Conservation (phyloP, 2,888 invertebrate species). For the Sarcophaga rosellei region DNA sequence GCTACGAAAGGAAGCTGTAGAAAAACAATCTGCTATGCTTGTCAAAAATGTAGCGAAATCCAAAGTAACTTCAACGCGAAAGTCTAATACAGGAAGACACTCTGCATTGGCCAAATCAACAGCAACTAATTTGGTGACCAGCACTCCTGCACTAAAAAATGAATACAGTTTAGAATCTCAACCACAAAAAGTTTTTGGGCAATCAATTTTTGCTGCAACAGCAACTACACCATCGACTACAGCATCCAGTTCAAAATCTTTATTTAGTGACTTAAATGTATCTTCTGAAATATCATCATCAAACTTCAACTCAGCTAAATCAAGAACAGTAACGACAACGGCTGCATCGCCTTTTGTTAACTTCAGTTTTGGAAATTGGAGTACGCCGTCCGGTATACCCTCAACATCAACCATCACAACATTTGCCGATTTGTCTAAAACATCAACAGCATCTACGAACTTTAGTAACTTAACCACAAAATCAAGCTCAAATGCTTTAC, state of each 20-base stretch:
- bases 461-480: slow-evolving; percentile 62
- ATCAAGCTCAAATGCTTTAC: slow-evolving; percentile 27
- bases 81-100: slow-evolving; percentile 27
- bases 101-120: slow-evolving; percentile 64
- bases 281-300: slow-evolving; percentile 71
- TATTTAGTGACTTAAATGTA: slow-evolving; percentile 69
- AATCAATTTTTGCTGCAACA: slow-evolving; percentile 43
- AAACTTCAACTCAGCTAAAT: slow-evolving; percentile 22
- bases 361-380: slow-evolving; percentile 55
- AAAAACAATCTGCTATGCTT: slow-evolving; percentile 3
- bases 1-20: too few species aligned
- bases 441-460: slow-evolving; percentile 51
- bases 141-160: slow-evolving; percentile 75
- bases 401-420: slow-evolving; percentile 36
- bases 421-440: slow-evolving; percentile 67
- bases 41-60: slow-evolving; percentile 51
- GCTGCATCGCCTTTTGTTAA: slow-evolving; percentile 69
- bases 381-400: slow-evolving; percentile 54
- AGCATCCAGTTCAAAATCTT: slow-evolving; percentile 65
- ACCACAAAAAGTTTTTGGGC: slow-evolving; percentile 50
- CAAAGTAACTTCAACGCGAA: slow-evolving; percentile 65
- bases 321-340: slow-evolving; percentile 13
- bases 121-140: slow-evolving; percentile 70
- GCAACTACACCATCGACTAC: slow-evolving; percentile 51
- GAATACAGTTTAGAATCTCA: slow-evolving; percentile 77